phyloP scores from a whole-genome alignment of 2,797 vertebrate species.

The Sebastes dallii region DNA sequence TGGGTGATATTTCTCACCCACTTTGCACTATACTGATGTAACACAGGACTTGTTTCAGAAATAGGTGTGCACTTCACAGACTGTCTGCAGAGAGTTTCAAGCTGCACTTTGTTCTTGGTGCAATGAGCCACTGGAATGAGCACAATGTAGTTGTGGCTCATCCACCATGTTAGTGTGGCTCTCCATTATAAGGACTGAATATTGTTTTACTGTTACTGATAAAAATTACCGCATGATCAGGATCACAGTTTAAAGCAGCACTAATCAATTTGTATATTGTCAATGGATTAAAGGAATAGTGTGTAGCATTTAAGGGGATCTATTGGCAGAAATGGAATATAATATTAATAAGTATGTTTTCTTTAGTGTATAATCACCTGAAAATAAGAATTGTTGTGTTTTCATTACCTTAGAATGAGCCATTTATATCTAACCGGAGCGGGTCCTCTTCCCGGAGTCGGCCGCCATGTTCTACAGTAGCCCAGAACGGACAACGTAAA shows the following conservation, averaged over 20 bases:
- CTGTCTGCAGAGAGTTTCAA: constrained; percentile 45
- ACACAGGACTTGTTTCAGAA: constrained; percentile 65
- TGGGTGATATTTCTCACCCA: constrained; percentile 55
- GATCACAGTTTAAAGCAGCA: not conserved
- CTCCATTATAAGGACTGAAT: not conserved
- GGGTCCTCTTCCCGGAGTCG: too few relatives aligned
- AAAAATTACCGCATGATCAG: not conserved
- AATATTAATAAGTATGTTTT: too few relatives aligned
- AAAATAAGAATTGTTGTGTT: not conserved
- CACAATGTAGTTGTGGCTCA: constrained; percentile 15
- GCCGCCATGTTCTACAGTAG: too few relatives aligned
- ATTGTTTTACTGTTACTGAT: constrained; percentile 23
- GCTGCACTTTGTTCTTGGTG: constrained; percentile 43
- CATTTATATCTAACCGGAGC: too few relatives aligned
- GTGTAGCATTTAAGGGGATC: too few relatives aligned
- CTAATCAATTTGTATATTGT: not conserved
- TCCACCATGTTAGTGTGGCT: constrained; percentile 1
- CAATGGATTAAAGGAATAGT: not conserved
- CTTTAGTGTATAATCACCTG: too few relatives aligned
- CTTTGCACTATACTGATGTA: constrained; percentile 69
- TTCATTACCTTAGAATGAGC: too few relatives aligned
- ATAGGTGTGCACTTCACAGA: constrained; percentile 53
- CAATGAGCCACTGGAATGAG: constrained; percentile 36
- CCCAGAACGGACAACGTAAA: too few relatives aligned
- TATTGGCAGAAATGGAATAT: too few relatives aligned